Evolutionary conservation across 2,797 vertebrate species (phyloP).

Genomic region (Schizothorax lantsangensis): DNA sequence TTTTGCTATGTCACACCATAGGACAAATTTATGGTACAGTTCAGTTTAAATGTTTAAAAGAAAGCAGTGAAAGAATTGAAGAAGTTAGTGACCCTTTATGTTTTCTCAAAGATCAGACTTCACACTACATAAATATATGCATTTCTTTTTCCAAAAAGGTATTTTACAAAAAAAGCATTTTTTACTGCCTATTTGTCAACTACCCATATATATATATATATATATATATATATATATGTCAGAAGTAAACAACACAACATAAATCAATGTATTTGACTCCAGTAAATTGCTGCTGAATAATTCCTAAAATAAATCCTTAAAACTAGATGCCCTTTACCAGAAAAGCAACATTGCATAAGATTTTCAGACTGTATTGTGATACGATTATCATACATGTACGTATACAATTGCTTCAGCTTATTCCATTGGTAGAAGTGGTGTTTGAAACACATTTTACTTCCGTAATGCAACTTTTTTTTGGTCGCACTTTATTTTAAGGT

Average conservation of each 20-base stretch:
- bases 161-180: no score
- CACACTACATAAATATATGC: no score
- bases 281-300: not conserved
- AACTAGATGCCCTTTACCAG: not conserved
- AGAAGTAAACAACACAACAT: not conserved
- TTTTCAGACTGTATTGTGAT: not conserved
- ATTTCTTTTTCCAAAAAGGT: no score
- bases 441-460: not conserved
- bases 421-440: not conserved
- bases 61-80: no score
- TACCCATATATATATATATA: no score
- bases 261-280: not conserved
- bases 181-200: no score
- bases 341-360: not conserved
- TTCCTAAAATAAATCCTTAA: not conserved
- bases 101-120: no score
- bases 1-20: no score
- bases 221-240: no score
- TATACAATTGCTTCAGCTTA: not conserved
- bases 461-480: not conserved
- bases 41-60: no score
- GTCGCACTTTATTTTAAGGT: not conserved
- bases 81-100: no score
- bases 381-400: not conserved
- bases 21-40: no score